Conservation (phyloP, 2,113 vertebrate genomes). For the Arvicanthis niloticus region DNA sequence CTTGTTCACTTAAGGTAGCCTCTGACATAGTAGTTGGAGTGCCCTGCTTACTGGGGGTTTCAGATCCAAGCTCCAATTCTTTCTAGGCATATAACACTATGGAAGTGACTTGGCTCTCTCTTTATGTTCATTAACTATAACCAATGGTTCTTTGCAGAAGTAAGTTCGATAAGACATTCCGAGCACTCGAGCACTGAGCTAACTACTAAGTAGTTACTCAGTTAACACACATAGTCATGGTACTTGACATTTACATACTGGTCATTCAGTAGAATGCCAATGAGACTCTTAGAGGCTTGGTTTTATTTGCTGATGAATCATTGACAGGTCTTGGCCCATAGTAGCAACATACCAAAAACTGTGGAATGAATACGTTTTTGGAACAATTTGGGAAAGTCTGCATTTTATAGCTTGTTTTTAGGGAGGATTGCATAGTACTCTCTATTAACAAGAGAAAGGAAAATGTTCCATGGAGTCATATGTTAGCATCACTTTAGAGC, state of each 20-base stretch:
- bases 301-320: neutral
- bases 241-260: neutral
- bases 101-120: neutral
- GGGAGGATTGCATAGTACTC: neutral
- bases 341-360: neutral
- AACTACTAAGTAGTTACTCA: neutral
- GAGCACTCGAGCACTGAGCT: neutral
- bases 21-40: neutral
- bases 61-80: neutral
- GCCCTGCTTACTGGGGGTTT: neutral
- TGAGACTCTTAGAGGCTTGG: neutral
- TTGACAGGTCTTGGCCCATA: neutral
- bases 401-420: neutral
- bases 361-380: neutral
- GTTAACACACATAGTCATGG: neutral
- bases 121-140: conserved; percentile 6
- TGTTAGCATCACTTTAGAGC: neutral
- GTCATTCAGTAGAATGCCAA: neutral
- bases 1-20: neutral
- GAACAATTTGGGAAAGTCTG: neutral
- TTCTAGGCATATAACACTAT: neutral
- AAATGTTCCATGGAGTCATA: neutral
- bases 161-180: neutral
- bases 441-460: neutral
- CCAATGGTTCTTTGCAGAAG: neutral